Conservation (phyloP, 2,888 invertebrate species). For the Ennomos fuscantarius region DNA sequence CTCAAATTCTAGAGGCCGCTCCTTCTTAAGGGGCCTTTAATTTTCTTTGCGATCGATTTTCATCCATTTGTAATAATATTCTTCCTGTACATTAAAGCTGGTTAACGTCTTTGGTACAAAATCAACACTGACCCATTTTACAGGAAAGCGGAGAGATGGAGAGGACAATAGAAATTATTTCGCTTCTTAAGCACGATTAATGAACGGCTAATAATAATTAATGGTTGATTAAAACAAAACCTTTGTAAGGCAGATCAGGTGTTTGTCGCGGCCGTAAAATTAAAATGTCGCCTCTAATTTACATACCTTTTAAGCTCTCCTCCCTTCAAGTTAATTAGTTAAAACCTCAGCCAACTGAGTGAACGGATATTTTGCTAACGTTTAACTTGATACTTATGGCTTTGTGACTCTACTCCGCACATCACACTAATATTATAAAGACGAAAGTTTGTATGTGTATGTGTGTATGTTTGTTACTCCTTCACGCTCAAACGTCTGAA, state of each 20-base stretch:
- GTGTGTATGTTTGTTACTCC: too few species aligned
- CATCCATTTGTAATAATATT: slow-evolving; percentile 32
- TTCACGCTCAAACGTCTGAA: too few species aligned
- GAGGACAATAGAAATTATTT: slow-evolving; percentile 39
- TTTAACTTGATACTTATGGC: too few species aligned
- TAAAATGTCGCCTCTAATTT: slow-evolving; percentile 30
- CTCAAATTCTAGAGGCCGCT: not conserved
- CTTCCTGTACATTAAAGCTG: slow-evolving; percentile 35
- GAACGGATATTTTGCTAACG: not conserved
- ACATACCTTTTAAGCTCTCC: slow-evolving; percentile 16
- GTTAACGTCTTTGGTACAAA: slow-evolving; percentile 40
- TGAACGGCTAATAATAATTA: slow-evolving; percentile 35
- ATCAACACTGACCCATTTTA: slow-evolving; percentile 51
- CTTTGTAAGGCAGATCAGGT: slow-evolving; percentile 29
- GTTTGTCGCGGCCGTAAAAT: slow-evolving; percentile 22
- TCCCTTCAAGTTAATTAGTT: slow-evolving; percentile 13
- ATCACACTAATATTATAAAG: too few species aligned
- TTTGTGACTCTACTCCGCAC: too few species aligned
- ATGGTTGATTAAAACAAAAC: slow-evolving; percentile 33
- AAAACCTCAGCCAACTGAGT: not conserved
- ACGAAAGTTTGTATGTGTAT: too few species aligned
- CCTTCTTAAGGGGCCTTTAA: slow-evolving; percentile 14
- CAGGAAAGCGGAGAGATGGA: slow-evolving; percentile 27
- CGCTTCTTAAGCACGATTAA: slow-evolving; percentile 31
- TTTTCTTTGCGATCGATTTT: slow-evolving; percentile 21